These are phyloP conservation scores for chimpanzee (Pan troglodytes) DNA, from an alignment of 2,113 vertebrate species.

Conservation along the genomic window NHGRI_mPanTro3-v2.1_pri NC_072409.2:99062501-99063000, in stretches of 20 bases:
- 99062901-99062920: not conserved
- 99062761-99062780: not conserved
- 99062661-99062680: not conserved
- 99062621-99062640: not conserved
- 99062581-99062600: not conserved
- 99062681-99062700: not conserved
- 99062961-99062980: slow-evolving; percentile 35
- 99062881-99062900: not conserved
- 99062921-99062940: slow-evolving; percentile 7
- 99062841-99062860: not conserved
- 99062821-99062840: not conserved
- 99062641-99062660: not conserved
- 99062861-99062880: not conserved
- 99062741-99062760: not conserved
- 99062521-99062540: not conserved
- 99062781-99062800: not conserved
- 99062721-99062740: not conserved
- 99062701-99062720: not conserved
- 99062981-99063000: not conserved
- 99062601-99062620: not conserved
- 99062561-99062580: not conserved
- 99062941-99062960: not conserved
- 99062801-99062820: slow-evolving; percentile 8
- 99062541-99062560: not conserved
- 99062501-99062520: not conserved